Evolutionary conservation across 2,113 vertebrate genomes (phyloP), one percentile per base, ranked within the genome.

Genomic region (Muntiacus reevesi): DNA sequence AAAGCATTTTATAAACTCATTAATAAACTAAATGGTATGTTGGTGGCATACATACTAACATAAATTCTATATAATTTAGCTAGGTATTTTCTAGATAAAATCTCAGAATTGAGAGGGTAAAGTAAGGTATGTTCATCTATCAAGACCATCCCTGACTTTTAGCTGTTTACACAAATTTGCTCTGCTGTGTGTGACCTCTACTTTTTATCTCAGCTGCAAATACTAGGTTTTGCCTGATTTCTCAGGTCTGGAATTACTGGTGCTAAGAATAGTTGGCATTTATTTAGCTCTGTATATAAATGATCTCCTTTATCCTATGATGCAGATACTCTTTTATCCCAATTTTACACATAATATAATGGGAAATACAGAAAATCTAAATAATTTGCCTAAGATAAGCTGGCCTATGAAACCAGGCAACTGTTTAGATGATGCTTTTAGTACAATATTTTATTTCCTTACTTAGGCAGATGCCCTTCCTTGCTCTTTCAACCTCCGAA

Each of bases 251-350:
- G 43, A 91, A 94, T 97, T 93, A 96, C 64, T 85, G 54, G 71
- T 84, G 79, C 52, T 96, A 97, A 92, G 88, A 95, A 94, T 84
- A 89, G 30, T 47, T 97, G 45, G 74, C 50, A 89, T 94, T 97
- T 89, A 89, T 83, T 94, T 54, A 91, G 83, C 55, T 45, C 79
- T 92, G 40, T 85, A 23, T 47, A 19, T 74, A 78, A 96, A 95
- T 95, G 40, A 87, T 82, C 55, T 90, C 52, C 28, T 89, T 92
- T 89, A 92, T 57, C 43, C 54, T 83, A 40, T 85, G 64, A 62
- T 62, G 25, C 55, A 86, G 43, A 62, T 76, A 81, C 16, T 82
- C 60, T 88, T 89, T 92, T 94, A 93, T 97, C 43, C 33, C 16
- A 59, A 62, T 92, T 92, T 97, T 88, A 94, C 6, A 97, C 78